Evolutionary conservation across 2,888 invertebrate species (phyloP), one percentile per base, ranked within the genome.

Genomic region (Sesamia inferens): DNA sequence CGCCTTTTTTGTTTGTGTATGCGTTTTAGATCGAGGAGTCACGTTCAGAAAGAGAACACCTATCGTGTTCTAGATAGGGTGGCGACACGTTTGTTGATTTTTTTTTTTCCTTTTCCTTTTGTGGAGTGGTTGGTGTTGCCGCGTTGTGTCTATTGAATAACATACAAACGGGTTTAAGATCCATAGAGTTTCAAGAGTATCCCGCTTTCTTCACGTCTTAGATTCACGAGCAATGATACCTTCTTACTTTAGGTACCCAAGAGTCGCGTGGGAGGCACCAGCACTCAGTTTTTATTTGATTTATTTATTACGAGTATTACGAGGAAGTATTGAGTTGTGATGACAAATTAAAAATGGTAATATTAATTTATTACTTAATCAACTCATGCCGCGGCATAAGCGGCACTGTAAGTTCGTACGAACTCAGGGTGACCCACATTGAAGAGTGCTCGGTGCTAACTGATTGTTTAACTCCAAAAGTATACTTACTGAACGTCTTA

Each of bases 21-120:
- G 75, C 84, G 82, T 86, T 82, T 77, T 74, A 74, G 81, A 83
- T 81, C 74, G 72, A 59, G 71, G 66, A 77, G 82, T 83, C 85
- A 83, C 83, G 85, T 85, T 66, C 71, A 51, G 62, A 31, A 44
- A 67, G 44, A 74, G 78, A 78, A n/a, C n/a, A n/a, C n/a, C n/a
- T 84, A 79, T n/a, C 76, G 74, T 76, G 71, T 63, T 62, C 77
- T 81, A 72, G 79, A 81, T 83, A 71, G 54, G 54, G 47, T 47
- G 71, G 11, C 44, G 57, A 65, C 80, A 47, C 57, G 65, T 75
- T 61, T 63, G 77, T 71, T 73, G 57, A 31, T 61, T 58, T 54
- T 68, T 76, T 76, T 31, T 68, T 71, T 59, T 24, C 24, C 13
- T 19, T 42, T 54, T 54, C 19, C 31, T 58, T 65, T 82, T 55